phyloP scores from a whole-genome alignment of 1,140 invertebrate species.

The Drosophila jambulina region DNA sequence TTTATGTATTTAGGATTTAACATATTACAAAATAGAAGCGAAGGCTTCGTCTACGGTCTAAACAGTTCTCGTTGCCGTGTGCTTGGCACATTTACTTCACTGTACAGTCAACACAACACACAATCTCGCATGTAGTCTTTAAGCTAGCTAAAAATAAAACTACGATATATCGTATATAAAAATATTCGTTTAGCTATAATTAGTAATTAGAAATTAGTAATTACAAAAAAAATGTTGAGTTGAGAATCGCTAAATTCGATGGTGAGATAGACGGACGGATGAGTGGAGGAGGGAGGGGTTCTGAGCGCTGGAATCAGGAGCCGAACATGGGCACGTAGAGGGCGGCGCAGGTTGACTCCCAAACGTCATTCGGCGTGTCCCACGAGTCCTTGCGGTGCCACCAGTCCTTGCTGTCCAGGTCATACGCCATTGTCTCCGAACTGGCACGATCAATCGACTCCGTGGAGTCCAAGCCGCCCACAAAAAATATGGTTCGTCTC shows the following conservation, averaged over 20 bases:
- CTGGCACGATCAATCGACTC: conserved; percentile 89
- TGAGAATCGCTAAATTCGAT: conserved; percentile 51
- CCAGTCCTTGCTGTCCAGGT: conserved; percentile 86
- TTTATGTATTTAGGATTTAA: background rate
- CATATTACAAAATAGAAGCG: conserved; percentile 8
- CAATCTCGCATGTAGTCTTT: conserved; percentile 24
- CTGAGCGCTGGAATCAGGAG: conserved; percentile 59
- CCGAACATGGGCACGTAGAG: conserved; percentile 87
- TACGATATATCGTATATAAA: conserved; percentile 1
- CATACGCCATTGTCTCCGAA: conserved; percentile 88
- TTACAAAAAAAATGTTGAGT: conserved; percentile 3
- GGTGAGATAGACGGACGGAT: background rate
- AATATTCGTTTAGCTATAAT: conserved; percentile 15
- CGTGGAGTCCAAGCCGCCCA: conserved; percentile 90
- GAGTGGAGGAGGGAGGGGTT: background rate
- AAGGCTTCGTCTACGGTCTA: conserved; percentile 17
- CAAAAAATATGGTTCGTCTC: conserved; percentile 89
- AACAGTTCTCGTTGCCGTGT: conserved; percentile 23
- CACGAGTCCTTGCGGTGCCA: conserved; percentile 87
- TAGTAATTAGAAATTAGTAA: background rate
- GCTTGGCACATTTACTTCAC: conserved; percentile 46
- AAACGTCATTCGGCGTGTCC: conserved; percentile 89
- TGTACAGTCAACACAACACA: conserved; percentile 35
- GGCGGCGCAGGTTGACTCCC: conserved; percentile 89
- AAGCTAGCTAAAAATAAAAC: conserved; percentile 22